Evolutionary conservation across 2,888 invertebrate species (phyloP), one percentile per base, ranked within the genome.

Genomic region (Drosophila yooni): DNA sequence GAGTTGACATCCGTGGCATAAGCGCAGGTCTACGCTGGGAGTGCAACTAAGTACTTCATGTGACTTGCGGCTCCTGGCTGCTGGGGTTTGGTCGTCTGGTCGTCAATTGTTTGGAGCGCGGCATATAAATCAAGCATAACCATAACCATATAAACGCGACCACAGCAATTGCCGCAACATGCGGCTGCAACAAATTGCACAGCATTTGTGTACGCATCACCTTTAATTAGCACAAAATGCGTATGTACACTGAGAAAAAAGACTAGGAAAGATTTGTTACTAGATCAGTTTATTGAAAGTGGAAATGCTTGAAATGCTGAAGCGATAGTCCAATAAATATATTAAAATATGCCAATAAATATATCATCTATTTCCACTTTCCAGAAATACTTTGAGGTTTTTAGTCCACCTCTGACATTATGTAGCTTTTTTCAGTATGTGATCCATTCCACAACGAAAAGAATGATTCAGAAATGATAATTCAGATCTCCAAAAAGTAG

Each of bases 61-160:
- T 25, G 46, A 46, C 21, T 46, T 8, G 25, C 25, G 46, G 33
- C 52, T 51, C 27, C 58, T 25, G 21, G 59, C n/a, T 21, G 46
- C 21, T 8, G 18, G 46, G 59, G 27, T 36, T 40, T 43, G 61
- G 53, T 36, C 18, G 62, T 60, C 43, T 50, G 62, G 51, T 61
- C 65, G 69, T 64, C 70, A 79, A 77, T 72, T 82, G 81, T 82
- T 68, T 60, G 78, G 62, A 56, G 77, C 61, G 81, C 73, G 81
- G 91, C 90, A 92, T 92, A 91, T 92, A 91, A 91, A 91, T 92
- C 92, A 92, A 77, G 85, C 85, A 88, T 85, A 87, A 66, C 65
- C 82, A 83, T 67, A 79, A 51, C 83, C 81, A 70, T 67, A 74
- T 73, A 79, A 66, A 81, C 58, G 73, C 66, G 70, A 76, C 83